Evolutionary conservation across 2,113 vertebrate species (phyloP), one percentile per base, ranked within the genome.

Genomic region (Corythaixoides concolor): DNA sequence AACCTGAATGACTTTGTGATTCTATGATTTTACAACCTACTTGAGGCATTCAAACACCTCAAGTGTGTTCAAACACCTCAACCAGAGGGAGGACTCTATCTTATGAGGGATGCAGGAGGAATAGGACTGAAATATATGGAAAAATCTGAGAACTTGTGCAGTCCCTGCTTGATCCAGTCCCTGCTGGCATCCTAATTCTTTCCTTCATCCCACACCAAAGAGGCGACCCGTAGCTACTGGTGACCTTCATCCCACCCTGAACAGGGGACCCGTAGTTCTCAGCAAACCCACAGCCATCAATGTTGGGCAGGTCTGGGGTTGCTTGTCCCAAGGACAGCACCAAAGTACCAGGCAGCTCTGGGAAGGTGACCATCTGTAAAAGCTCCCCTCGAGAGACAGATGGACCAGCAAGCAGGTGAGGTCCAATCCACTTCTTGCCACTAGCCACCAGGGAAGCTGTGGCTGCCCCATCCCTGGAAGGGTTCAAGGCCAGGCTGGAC

Each of bases 71-170:
- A 74, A 17, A 37, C 41, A 32, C 26, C 69, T 82, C 50, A 52
- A 9, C 10, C 33, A 28, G 32, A 53, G 39, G 53, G 18, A 47
- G 11, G 15, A 13, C 16, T 58, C 28, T 35, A 27, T 43, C 11
- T 78, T 33, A 59, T 0, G 1, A 9, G n/a, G 28, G 8, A n/a
- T 9, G 9, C 0, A 0, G 28, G 12, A 81, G 30, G 43, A 76
- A 58, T 9, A 19, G 23, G 64, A 58, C 47, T 23, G 41, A 73
- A 56, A 77, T 55, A 35, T 4, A 39, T 2, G 28, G 19, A 6
- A 74, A 74, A 75, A 58, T 5, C 12, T 14, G 68, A 74, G 18
- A 33, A 62, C n/a, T 45, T 30, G 53, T 21, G 37, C 1, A 0
- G 22, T 35, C 18, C 33, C 19, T 64, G 39, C 8, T 41, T 58